Evolutionary conservation across 2,797 vertebrate genomes (phyloP).

Genomic region (Leuciscus waleckii): DNA sequence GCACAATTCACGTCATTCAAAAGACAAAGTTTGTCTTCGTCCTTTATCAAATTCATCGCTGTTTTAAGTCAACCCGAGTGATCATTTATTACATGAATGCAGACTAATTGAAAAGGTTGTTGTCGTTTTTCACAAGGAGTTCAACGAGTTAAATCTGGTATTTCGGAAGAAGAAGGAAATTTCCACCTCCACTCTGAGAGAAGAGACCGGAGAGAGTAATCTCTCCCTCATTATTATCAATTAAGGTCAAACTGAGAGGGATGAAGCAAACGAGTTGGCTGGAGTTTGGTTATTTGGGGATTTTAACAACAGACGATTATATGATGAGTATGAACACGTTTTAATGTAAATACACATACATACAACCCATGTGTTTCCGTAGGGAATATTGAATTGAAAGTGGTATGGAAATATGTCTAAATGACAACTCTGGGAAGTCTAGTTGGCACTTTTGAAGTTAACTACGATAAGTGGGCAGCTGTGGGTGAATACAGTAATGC

Average conservation of each 20-base stretch:
- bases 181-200: slow-evolving; percentile 49
- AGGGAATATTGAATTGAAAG: not conserved
- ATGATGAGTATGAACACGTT: slow-evolving; percentile 18
- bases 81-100: not conserved
- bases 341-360: not conserved
- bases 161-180: slow-evolving; percentile 4
- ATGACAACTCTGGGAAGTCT: slow-evolving; percentile 30
- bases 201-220: slow-evolving; percentile 61
- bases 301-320: slow-evolving; percentile 9
- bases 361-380: not conserved
- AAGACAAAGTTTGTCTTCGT: not conserved
- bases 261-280: slow-evolving; percentile 7
- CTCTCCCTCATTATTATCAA: slow-evolving; percentile 78
- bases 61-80: not conserved
- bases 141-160: not conserved
- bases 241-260: slow-evolving; percentile 75
- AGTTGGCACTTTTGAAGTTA: slow-evolving; percentile 33
- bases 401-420: not conserved
- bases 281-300: not conserved
- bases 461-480: slow-evolving; percentile 14
- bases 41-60: not conserved
- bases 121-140: slow-evolving; percentile 12
- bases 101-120: not conserved
- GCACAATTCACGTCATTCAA: not conserved
- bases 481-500: slow-evolving; percentile 53